Percentiles rank a stretch among this genome's conserved stretches.
Conservation (phyloP, 2,797 vertebrate species). For the Gouania willdenowi region DNA sequence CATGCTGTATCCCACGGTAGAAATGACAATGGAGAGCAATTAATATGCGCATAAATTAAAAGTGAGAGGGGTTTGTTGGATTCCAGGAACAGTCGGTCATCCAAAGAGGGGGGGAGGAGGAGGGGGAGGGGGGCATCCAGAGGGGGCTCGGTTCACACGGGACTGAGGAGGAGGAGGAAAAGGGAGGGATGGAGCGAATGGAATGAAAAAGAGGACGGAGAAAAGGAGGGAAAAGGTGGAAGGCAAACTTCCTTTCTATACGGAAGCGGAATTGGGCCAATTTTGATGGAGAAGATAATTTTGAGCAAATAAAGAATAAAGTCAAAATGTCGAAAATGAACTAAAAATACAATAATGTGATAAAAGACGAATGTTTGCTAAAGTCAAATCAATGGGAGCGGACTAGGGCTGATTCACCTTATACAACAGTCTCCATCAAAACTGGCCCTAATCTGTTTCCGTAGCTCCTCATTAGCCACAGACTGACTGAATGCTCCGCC, state of each 20-base stretch:
- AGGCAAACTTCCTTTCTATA: too few species aligned
- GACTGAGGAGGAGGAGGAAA: constrained; percentile 21
- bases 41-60: constrained; percentile 86
- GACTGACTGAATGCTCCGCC: too few species aligned
- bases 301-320: neutral
- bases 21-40: constrained; percentile 79
- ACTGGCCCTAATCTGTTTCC: too few species aligned
- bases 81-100: constrained; percentile 72
- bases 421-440: too few species aligned
- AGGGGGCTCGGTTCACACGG: constrained; percentile 75
- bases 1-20: constrained; percentile 80
- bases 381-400: too few species aligned
- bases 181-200: neutral
- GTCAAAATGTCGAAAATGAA: neutral
- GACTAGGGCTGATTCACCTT: too few species aligned
- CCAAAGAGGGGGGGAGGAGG: constrained; percentile 60
- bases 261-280: too few species aligned
- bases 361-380: neutral
- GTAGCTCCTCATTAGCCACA: too few species aligned
- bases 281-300: too few species aligned
- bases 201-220: neutral
- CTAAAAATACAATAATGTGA: neutral
- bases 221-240: neutral
- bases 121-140: too few species aligned
- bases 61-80: constrained; percentile 70